Evolutionary conservation across 1,140 invertebrate genomes (phyloP).

Genomic region (Cecropterus lyciades): DNA sequence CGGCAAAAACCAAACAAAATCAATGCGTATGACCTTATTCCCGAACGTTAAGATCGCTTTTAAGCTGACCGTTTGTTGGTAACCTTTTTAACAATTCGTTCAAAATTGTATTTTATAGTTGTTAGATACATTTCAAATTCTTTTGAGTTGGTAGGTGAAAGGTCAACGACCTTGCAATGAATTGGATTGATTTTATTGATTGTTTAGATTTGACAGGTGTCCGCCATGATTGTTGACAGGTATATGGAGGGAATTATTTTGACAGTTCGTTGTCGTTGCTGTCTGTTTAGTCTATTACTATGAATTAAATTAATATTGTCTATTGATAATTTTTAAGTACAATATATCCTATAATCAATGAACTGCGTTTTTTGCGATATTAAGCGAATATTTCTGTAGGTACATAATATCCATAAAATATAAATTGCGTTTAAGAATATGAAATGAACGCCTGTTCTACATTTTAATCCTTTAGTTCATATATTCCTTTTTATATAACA

Average conservation of each 20-base stretch:
- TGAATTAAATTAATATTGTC: no score
- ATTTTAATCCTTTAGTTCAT: no score
- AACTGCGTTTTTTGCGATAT: no score
- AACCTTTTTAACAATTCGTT: constrained; percentile 26
- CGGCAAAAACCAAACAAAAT: constrained; percentile 32
- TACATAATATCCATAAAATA: no score
- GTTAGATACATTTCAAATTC: constrained; percentile 32
- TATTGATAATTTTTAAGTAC: no score
- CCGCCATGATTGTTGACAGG: constrained; percentile 31
- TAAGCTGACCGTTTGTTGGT: constrained; percentile 1
- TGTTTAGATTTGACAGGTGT: constrained; percentile 53
- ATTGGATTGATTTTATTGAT: constrained; percentile 47
- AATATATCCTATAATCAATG: no score
- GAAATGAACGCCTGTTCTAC: no score
- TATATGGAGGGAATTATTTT: constrained; percentile 14
- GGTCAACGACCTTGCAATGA: constrained; percentile 49
- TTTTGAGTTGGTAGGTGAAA: constrained; percentile 29
- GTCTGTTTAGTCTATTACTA: neutral
- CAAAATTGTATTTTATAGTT: constrained; percentile 26
- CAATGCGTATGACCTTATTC: constrained; percentile 30
- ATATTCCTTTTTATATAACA: no score
- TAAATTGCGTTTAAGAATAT: no score
- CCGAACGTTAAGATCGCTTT: constrained; percentile 7
- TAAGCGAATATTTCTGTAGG: no score
- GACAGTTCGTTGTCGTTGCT: constrained; percentile 10